phyloP scores from a whole-genome alignment of 2,888 invertebrate species.

The Ophonus ardosiacus region DNA sequence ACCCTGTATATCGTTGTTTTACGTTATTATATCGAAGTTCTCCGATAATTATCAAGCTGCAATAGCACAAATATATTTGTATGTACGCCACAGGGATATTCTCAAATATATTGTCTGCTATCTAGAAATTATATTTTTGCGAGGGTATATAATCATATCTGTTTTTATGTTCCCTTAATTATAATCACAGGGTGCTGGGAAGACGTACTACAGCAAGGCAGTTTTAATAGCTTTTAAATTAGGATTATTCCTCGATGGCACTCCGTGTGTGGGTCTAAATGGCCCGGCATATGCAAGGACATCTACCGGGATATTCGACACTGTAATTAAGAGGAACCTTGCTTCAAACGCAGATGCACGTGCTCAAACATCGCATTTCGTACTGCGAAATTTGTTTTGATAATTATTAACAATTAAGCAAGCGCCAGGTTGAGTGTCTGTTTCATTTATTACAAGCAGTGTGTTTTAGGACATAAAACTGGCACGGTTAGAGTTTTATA shows the following conservation, averaged over 20 bases:
- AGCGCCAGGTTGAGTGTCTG: neutral
- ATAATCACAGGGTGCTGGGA: constrained; percentile 56
- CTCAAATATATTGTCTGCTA: constrained; percentile 50
- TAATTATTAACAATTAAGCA: constrained; percentile 19
- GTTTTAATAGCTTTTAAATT: constrained; percentile 60
- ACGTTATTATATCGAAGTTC: too few relatives aligned
- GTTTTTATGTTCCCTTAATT: constrained; percentile 60
- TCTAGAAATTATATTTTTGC: constrained; percentile 55
- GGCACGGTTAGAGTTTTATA: neutral
- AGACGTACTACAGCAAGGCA: constrained; percentile 30
- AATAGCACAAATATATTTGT: too few relatives aligned
- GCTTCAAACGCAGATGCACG: constrained; percentile 6
- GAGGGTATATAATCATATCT: constrained; percentile 52
- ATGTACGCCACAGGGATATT: neutral
- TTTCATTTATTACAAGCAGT: neutral
- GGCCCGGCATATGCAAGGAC: constrained; percentile 22
- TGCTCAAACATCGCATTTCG: neutral
- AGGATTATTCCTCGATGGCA: constrained; percentile 47
- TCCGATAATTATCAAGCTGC: too few relatives aligned
- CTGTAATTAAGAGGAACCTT: constrained; percentile 25
- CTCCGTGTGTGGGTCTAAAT: constrained; percentile 49
- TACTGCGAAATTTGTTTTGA: constrained; percentile 11
- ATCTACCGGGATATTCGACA: constrained; percentile 43
- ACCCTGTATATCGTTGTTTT: too few relatives aligned
- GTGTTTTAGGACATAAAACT: neutral